A percentile compares a stretch with the other conserved stretches of the same genome.
Evolutionary conservation across 2,888 invertebrate species (phyloP).

Genomic region (Tetranychus piercei): DNA sequence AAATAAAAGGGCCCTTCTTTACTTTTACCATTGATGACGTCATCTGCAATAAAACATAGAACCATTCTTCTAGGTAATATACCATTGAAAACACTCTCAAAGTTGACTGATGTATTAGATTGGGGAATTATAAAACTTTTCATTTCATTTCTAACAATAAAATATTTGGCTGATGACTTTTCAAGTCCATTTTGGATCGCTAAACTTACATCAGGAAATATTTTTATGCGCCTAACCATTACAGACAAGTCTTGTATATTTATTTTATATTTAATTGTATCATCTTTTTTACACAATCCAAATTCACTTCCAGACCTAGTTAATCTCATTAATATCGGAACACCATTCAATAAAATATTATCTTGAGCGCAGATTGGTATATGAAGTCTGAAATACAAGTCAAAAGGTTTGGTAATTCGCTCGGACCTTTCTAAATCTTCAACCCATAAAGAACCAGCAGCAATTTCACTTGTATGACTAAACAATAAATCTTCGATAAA

Average conservation of each 20-base stretch:
- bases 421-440: not conserved
- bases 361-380: not conserved
- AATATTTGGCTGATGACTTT: not conserved
- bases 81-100: constrained; percentile 14
- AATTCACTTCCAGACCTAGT: not conserved
- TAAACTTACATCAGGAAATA: not conserved
- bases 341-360: not conserved
- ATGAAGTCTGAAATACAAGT: not conserved
- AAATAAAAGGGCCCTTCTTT: not conserved
- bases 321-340: not conserved
- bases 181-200: not conserved
- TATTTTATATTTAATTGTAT: not conserved
- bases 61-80: constrained; percentile 5
- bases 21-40: not conserved
- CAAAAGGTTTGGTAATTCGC: not conserved
- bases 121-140: not conserved
- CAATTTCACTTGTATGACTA: not conserved
- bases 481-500: not conserved
- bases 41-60: constrained; percentile 5
- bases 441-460: not conserved
- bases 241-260: not conserved
- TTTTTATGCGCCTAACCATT: not conserved
- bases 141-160: constrained; percentile 11
- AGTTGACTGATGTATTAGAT: not conserved
- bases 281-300: not conserved